Evolutionary conservation across 1,140 invertebrate genomes (phyloP), one percentile per base, ranked within the genome.

Genomic region (Drosophila nebulosa): DNA sequence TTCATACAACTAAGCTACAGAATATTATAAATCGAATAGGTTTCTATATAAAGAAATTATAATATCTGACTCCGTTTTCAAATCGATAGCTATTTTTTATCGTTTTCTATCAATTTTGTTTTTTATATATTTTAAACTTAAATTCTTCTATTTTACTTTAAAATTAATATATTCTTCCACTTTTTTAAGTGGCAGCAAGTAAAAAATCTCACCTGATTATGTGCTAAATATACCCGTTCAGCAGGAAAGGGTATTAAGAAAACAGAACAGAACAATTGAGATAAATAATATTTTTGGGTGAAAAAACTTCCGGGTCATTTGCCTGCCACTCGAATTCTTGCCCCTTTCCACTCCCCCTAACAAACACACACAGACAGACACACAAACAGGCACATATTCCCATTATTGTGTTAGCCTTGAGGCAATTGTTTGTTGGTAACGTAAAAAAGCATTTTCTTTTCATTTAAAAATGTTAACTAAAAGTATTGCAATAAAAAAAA

Each of bases 301-400:
- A 21, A 61, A 69, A 77, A 84, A 75, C 53, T 88, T 86, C 74
- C 81, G 74, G 83, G 83, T 78, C 78, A 78, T 70, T 46, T 77
- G 73, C 63, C 60, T 65, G 64, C 52, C 72, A 73, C 62, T 73
- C 18, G 39, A 46, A 46, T 10, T 46, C 7, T n/a, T 36, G 3
- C 35, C n/a, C n/a, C 35, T 36, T n/a, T 24, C 24, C 2, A 3
- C 30, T 32, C 10, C 10, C 9, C 32, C n/a, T 14, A 9, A 32
- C 26, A 18, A 2, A 42, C 59, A 26, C 66, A 65, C 36, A 42
- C 61, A 73, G 67, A 64, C 57, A 75, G 6, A 46, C 30, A 10
- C 24, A 56, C 6, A 18, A 2, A 53, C 59, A 18, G 46, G 67
- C 24, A 58, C 63, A 66, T 66, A 74, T 74, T 66, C 67, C 67